Evolutionary conservation across 2,888 invertebrate species (phyloP).

Genomic region (Sepioteuthis lessoniana): DNA sequence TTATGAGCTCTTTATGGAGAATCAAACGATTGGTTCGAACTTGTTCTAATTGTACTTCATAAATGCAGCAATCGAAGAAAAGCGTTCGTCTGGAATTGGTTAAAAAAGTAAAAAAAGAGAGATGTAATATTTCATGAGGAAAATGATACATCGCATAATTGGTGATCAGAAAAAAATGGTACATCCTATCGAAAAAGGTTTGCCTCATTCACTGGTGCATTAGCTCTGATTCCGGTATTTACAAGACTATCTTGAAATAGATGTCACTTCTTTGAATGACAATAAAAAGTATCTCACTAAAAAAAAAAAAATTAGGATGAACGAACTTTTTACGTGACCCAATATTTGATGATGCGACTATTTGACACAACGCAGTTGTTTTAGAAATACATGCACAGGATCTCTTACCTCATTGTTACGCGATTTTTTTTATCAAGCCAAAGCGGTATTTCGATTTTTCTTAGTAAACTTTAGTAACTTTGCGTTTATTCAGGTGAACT

Average conservation of each 20-base stretch:
- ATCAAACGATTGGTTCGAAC: neutral
- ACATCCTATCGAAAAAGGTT: neutral
- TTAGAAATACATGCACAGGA: no score
- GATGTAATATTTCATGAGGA: neutral
- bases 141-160: neutral
- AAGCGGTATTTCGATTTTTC: no score
- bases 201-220: neutral
- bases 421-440: no score
- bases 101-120: neutral
- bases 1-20: neutral
- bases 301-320: no score
- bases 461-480: no score
- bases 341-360: no score
- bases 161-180: no score
- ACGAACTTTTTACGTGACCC: no score
- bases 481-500: no score
- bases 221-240: neutral
- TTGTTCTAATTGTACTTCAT: neutral
- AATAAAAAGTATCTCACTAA: neutral
- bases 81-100: neutral
- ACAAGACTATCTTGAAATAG: neutral
- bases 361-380: no score
- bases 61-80: neutral
- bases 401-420: no score
- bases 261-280: neutral